Conservation (phyloP, 2,888 invertebrate species). For the Diarsia rubi region DNA sequence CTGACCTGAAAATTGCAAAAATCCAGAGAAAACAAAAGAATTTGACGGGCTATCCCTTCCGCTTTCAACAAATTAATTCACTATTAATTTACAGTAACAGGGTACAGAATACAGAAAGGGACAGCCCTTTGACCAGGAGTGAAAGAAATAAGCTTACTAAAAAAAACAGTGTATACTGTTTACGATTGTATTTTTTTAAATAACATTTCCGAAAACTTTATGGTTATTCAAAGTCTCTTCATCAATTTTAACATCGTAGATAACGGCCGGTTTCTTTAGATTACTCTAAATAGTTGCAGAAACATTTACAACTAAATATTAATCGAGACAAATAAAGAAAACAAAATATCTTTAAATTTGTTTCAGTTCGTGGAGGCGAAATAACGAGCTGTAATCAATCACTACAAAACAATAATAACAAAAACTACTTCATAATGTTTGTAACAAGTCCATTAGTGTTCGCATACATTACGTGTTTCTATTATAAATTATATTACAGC, state of each 20-base stretch:
- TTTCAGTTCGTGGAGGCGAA: background rate
- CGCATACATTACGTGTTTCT: conserved; percentile 19
- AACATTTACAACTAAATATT: background rate
- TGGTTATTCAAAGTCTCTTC: background rate
- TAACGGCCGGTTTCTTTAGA: background rate
- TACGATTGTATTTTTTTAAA: background rate
- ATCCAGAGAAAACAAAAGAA: too few relatives aligned
- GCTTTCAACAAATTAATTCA: too few relatives aligned
- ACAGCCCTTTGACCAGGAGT: too few relatives aligned
- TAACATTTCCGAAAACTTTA: background rate
- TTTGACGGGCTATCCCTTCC: too few relatives aligned
- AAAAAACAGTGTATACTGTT: background rate
- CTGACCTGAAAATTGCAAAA: too few relatives aligned
- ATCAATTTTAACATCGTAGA: background rate
- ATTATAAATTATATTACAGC: conserved; percentile 15
- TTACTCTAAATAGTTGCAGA: background rate
- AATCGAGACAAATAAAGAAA: background rate
- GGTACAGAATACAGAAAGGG: too few relatives aligned
- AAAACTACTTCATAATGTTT: conserved; percentile 27
- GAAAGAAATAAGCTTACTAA: too few relatives aligned
- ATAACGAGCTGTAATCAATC: conserved; percentile 37
- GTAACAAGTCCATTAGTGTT: conserved; percentile 32
- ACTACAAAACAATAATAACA: conserved; percentile 32
- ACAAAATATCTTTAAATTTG: conserved; percentile 11
- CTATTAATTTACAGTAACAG: too few relatives aligned